Conservation (phyloP, 1,140 invertebrate species). For the Panulirus ornatus region DNA sequence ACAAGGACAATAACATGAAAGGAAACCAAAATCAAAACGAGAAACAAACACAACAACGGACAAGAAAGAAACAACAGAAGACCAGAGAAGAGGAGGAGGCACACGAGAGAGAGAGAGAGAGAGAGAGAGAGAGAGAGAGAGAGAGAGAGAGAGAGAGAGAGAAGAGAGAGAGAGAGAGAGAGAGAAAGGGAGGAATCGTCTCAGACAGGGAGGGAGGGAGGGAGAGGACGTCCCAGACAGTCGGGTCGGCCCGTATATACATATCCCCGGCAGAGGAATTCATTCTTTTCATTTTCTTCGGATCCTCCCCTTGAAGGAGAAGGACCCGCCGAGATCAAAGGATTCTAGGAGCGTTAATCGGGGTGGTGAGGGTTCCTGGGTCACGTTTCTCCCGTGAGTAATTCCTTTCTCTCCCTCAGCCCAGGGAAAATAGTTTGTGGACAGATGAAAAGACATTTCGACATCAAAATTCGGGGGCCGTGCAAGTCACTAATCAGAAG, state of each 20-base stretch:
- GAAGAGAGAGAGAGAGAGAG: background rate
- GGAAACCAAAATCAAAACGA: background rate
- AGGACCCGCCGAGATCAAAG: constrained; percentile 45
- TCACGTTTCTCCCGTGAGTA: constrained; percentile 35
- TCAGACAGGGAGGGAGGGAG: background rate
- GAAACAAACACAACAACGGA: background rate
- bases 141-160: background rate
- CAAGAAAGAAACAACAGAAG: background rate
- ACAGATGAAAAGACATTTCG: constrained; percentile 28
- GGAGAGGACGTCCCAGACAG: too few species aligned
- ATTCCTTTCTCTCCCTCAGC: constrained; percentile 24
- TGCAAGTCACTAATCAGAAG: background rate
- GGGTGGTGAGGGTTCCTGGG: background rate
- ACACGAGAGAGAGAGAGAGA: background rate
- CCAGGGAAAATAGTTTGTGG: constrained; percentile 43
- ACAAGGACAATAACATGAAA: too few species aligned
- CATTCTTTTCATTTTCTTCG: constrained; percentile 19
- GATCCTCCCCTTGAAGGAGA: constrained; percentile 10
- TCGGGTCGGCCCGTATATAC: too few species aligned
- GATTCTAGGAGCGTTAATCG: constrained; percentile 49
- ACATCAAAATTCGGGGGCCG: background rate
- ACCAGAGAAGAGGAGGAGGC: background rate
- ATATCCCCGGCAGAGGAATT: background rate
- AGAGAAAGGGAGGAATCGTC: background rate
- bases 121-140: background rate